These are phyloP conservation scores for Drosophila bifasciata DNA, from an alignment of 1,140 invertebrate genomes.

Conservation along the genomic window DNA sequence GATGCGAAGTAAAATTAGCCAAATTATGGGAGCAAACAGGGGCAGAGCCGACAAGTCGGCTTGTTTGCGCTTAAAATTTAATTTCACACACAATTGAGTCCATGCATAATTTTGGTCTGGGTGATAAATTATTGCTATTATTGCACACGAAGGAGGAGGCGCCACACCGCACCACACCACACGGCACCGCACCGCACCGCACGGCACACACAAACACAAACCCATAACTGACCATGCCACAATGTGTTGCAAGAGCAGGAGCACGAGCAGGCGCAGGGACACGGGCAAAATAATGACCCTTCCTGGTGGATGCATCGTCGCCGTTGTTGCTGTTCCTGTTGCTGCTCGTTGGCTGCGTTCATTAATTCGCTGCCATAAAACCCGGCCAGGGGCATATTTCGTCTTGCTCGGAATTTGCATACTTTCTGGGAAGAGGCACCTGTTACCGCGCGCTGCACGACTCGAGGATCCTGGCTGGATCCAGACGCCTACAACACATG, in stretches of 20 bases:
- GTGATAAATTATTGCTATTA: constrained; percentile 81
- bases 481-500: constrained; percentile 77
- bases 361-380: constrained; percentile 82
- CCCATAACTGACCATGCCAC: constrained; percentile 25
- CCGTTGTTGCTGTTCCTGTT: constrained; percentile 16
- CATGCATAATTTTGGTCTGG: constrained; percentile 74
- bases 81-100: constrained; percentile 82
- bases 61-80: constrained; percentile 82
- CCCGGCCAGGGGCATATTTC: constrained; percentile 68
- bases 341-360: constrained; percentile 69
- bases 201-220: constrained; percentile 23
- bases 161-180: too few species aligned
- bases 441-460: constrained; percentile 69
- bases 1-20: constrained; percentile 69
- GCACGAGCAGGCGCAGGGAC: constrained; percentile 27
- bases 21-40: constrained; percentile 79
- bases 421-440: constrained; percentile 62
- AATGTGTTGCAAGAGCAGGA: constrained; percentile 26
- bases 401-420: constrained; percentile 73
- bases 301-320: constrained; percentile 35
- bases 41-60: constrained; percentile 63
- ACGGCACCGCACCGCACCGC: background rate
- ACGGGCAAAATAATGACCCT: constrained; percentile 67
- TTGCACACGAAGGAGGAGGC: constrained; percentile 54
- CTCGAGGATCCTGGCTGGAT: constrained; percentile 27